Evolutionary conservation across 2,797 vertebrate species (phyloP).

Genomic region (Botia kubotai): DNA sequence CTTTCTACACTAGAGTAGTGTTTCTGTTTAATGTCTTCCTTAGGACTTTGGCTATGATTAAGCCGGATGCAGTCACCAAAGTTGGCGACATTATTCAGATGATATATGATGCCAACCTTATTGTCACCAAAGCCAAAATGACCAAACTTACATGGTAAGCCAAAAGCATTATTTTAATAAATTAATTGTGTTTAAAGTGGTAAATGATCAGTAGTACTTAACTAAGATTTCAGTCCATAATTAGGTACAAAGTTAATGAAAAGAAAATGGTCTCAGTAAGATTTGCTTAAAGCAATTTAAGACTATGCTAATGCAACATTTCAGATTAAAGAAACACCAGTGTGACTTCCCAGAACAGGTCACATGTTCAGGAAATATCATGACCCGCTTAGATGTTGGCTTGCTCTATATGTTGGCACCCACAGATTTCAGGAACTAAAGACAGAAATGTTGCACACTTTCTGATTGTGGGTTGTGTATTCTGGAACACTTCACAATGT

Average conservation of each 20-base stretch:
- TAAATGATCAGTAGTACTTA: neutral
- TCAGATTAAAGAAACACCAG: slow-evolving; percentile 3
- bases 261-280: neutral
- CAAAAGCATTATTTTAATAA: slow-evolving; percentile 4
- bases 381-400: neutral
- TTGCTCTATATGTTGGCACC: slow-evolving; percentile 3
- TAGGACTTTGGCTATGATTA: slow-evolving; percentile 93
- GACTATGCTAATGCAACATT: neutral
- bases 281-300: neutral
- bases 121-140: slow-evolving; percentile 96
- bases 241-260: slow-evolving; percentile 19
- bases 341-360: slow-evolving; percentile 25
- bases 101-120: slow-evolving; percentile 85
- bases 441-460: neutral
- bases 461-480: slow-evolving; percentile 1
- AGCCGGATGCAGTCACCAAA: slow-evolving; percentile 85
- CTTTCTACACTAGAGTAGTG: neutral
- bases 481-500: neutral
- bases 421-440: neutral
- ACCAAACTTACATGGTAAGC: slow-evolving; percentile 87
- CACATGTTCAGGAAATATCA: slow-evolving; percentile 8
- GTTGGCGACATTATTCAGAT: slow-evolving; percentile 88
- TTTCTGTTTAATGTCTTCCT: slow-evolving; percentile 8
- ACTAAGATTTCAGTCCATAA: neutral
- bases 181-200: neutral